A percentile compares a stretch with the other conserved stretches of the same genome.
Evolutionary conservation across 2,113 vertebrate genomes (phyloP).

Genomic region (Vulpes lagopus): DNA sequence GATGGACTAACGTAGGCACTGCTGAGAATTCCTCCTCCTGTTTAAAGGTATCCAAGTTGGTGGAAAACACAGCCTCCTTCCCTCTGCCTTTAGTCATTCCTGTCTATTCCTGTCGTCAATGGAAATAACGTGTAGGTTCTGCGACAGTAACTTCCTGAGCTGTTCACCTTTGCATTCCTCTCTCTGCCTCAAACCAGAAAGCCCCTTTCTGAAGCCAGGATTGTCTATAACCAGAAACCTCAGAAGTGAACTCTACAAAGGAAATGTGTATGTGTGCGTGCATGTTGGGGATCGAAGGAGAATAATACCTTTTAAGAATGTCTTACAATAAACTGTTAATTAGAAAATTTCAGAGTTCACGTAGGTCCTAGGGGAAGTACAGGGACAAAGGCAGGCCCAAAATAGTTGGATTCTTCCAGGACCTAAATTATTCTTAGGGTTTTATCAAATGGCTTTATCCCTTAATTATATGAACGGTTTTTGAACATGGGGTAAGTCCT

Average conservation of each 20-base stretch:
- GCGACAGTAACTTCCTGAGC: not conserved
- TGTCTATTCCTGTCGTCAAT: not conserved
- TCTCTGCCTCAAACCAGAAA: not conserved
- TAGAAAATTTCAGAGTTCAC: slow-evolving; percentile 70
- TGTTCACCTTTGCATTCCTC: not conserved
- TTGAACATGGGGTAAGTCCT: slow-evolving; percentile 62
- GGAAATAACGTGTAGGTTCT: not conserved
- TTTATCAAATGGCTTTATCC: slow-evolving; percentile 66
- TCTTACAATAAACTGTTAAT: slow-evolving; percentile 63
- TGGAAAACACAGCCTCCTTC: not conserved
- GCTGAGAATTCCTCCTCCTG: not conserved
- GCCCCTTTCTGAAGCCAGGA: not conserved
- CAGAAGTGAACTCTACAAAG: slow-evolving; percentile 53
- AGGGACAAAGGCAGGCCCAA: slow-evolving; percentile 42
- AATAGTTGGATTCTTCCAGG: slow-evolving; percentile 29
- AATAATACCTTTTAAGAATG: slow-evolving; percentile 63
- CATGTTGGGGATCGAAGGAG: not conserved
- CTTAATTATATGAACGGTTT: slow-evolving; percentile 69
- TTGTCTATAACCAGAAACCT: slow-evolving; percentile 49
- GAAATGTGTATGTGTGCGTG: not conserved
- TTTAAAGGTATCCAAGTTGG: not conserved
- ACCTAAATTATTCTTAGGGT: slow-evolving; percentile 62
- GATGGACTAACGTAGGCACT: not conserved
- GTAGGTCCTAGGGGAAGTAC: not conserved
- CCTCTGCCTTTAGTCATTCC: not conserved